These are phyloP conservation scores for Pristionchus maxplancki DNA, from an alignment of 2,888 invertebrate species.

Conservation along the genomic window DNA sequence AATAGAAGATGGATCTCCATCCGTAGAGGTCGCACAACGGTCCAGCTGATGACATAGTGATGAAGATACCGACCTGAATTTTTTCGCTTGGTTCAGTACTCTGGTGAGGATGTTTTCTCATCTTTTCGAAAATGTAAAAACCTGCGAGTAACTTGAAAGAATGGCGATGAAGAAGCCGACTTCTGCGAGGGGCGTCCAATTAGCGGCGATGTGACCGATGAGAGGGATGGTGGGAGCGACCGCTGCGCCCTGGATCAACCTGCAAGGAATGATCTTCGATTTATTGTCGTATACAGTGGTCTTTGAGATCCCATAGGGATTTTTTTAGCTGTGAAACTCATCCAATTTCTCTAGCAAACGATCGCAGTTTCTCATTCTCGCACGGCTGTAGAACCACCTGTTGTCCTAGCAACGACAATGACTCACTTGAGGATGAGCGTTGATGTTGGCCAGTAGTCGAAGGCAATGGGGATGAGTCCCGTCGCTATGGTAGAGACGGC, in stretches of 20 bases:
- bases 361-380: no score
- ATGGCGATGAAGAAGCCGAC: conserved; percentile 58
- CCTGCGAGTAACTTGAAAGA: conserved; percentile 57
- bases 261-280: conserved; percentile 24
- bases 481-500: conserved; percentile 49
- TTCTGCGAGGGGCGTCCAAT: conserved; percentile 57
- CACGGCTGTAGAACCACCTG: neutral
- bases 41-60: conserved; percentile 57
- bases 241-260: conserved; percentile 56
- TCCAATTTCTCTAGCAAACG: no score
- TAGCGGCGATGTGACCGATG: conserved; percentile 55
- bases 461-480: conserved; percentile 46
- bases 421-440: conserved; percentile 51
- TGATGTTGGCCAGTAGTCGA: conserved; percentile 49
- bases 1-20: conserved; percentile 58
- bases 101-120: no score
- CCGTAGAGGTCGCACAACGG: conserved; percentile 55
- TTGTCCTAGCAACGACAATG: neutral
- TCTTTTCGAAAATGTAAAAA: no score
- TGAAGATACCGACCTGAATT: conserved; percentile 58
- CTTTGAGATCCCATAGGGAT: no score
- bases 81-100: neutral
- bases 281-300: no score
- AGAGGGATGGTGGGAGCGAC: conserved; percentile 58
- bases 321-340: no score